phyloP scores from a whole-genome alignment of 2,797 vertebrate genomes.

The Leptatherina wallacei region DNA sequence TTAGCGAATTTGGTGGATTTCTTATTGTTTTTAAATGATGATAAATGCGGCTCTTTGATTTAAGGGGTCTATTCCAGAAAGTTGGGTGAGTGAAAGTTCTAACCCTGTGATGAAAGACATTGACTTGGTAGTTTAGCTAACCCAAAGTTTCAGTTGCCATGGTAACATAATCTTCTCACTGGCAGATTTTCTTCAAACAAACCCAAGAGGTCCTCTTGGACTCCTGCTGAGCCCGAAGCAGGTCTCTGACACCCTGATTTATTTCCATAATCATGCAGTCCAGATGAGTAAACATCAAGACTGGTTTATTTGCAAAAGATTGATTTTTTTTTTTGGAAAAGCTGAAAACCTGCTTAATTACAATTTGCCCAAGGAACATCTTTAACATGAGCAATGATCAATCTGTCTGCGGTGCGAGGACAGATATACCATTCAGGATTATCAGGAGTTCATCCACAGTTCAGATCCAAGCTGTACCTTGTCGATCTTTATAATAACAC shows the following conservation, averaged over 20 bases:
- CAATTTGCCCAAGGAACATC: not conserved
- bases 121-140: constrained; percentile 2
- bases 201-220: not conserved
- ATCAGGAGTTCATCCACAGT: not conserved
- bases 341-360: not conserved
- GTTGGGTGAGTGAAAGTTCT: not conserved
- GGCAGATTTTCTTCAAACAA: constrained; percentile 4
- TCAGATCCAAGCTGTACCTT: not conserved
- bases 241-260: not conserved
- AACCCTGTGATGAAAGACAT: constrained; percentile 1
- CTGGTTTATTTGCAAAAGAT: not conserved
- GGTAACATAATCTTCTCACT: constrained; percentile 14
- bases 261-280: not conserved
- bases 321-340: not conserved
- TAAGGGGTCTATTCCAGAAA: not conserved
- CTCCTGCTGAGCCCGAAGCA: constrained; percentile 7
- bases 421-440: not conserved
- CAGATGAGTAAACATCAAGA: not conserved
- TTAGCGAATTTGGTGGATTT: not conserved
- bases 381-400: not conserved
- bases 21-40: not conserved
- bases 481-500: not conserved
- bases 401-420: not conserved
- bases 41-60: constrained; percentile 1
- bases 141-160: not conserved